Base-by-base conservation (phyloP, 1,140 invertebrate species). In the Neodiprion lecontei region DNA sequence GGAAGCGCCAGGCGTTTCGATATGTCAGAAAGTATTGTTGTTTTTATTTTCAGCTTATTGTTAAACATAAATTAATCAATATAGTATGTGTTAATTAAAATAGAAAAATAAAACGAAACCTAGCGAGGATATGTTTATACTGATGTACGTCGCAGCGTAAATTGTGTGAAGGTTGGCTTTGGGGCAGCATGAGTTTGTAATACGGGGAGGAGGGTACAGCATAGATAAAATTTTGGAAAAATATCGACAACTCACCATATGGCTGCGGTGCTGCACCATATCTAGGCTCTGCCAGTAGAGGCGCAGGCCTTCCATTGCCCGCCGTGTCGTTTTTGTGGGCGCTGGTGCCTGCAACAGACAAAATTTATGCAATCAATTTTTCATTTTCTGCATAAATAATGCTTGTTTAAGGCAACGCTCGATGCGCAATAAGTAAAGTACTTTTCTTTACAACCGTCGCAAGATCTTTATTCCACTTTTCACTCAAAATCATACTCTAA, bases 201-300 rank as follows among this genome's bases (percentile, higher is more conserved):
- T 17, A 65, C 12, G 12, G 61, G 12, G 17, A 65, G 61, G 61
- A 65, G 61, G 12, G 61, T 65, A 21, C 4, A 21, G 12, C 12
- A 65, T 65, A 14, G 17, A 65, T 65, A 21, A 65, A 65, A 14
- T 17, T 17, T 65, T 17, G 61, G 17, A 40, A 21, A n/a, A 21
- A 67, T 74, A 14, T 12, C 28, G 72, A 77, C 74, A 85, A 92
- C 93, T 95, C 91, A 96, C 95, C 94, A 90, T 95, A 96, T 75
- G 94, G 95, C 84, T 95, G 94, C 77, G 95, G 94, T 82, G 94
- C 91, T 75, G 94, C 93, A 76, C 94, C 95, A 86, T 95, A 96
- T 88, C 95, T 92, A 61, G 95, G 95, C 82, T 96, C 95, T 85
- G 95, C 94, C 69, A 96, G 90, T 77, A 96, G 90, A 73, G 95